phyloP scores from a whole-genome alignment of 2,888 invertebrate species.

The Trichogramma evanescens region DNA sequence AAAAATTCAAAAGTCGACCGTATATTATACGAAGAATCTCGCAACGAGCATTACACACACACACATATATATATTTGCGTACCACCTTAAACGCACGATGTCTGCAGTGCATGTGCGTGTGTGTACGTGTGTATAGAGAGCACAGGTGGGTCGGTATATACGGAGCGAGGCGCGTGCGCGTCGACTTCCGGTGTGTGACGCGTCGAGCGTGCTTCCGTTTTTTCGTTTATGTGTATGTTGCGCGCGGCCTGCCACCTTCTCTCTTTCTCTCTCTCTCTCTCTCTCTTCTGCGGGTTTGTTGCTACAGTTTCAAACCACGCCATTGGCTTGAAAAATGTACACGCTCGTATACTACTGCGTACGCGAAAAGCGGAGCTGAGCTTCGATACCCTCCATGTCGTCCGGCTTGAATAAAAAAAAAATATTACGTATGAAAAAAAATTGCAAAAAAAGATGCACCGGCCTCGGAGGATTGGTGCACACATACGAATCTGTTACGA shows the following conservation, averaged over 20 bases:
- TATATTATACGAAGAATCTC: no score
- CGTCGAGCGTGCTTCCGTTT: background rate
- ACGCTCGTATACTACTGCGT: no score
- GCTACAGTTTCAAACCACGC: conserved; percentile 1
- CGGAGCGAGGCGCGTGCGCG: background rate
- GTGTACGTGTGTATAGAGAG: background rate
- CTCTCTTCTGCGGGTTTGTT: background rate
- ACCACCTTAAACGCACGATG: no score
- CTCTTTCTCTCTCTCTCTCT: background rate
- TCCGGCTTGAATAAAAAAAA: conserved; percentile 10
- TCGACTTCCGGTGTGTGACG: background rate
- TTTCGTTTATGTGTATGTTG: background rate
- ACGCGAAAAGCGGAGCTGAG: conserved; percentile 36
- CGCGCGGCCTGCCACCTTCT: no score
- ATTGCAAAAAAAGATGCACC: background rate
- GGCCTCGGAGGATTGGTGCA: background rate
- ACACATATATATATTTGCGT: background rate
- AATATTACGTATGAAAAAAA: no score
- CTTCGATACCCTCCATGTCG: conserved; percentile 36
- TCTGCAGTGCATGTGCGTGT: background rate
- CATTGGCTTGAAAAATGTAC: no score
- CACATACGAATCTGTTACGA: conserved; percentile 7
- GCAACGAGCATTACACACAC: background rate
- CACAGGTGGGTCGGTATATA: background rate
- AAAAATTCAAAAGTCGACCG: background rate